Base-by-base conservation (phyloP, 2,888 invertebrate species). In the Spodoptera littoralis region DNA sequence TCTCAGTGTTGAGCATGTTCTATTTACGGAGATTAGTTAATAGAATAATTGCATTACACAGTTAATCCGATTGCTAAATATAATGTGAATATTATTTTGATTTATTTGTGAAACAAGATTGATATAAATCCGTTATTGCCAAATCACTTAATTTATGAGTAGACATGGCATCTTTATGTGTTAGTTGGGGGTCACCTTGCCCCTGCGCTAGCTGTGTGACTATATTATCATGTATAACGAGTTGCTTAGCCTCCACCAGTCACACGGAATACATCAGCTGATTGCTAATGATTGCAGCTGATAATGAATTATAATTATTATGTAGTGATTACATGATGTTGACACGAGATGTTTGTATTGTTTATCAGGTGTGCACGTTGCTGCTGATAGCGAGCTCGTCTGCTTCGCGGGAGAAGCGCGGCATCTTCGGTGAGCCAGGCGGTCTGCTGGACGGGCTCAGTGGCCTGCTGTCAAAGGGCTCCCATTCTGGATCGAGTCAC, bases 321-420 rank as follows among this genome's bases (percentile, higher is more conserved):
- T 30, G 6, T 27, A 27, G 3, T 5, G 27, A 27, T 27, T 18
- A 5, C 27, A 27, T 27, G 27, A 4, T 27, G 27, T 27, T 27
- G 27, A 27, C 27, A 27, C 27, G 27, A 36, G 8, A 36, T 8
- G 36, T 36, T 36, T 24, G 11, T 63, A 47, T 27, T 6, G 3
- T 3, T 43, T 48, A 51, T 45, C 77, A 90, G 90, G 69, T 89
- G 18, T 85, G 80, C 62, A 65, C 87, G 18, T 70, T 88, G 59
- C 80, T 88, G 59, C 70, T 85, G 47, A 79, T 84, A 59, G 88
- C 86, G 13, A 68, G 65, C 55, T 77, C 79, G 24, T 80, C 81
- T 12, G 84, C 84, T 3, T 63, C 82, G 11, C 85, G 90, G 13
- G 81, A 85, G 60, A 90, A 86, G 76, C 90, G 91, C 13, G 88